Base-by-base conservation (phyloP, 2,888 invertebrate genomes). In the Stenolophus ochropezus region DNA sequence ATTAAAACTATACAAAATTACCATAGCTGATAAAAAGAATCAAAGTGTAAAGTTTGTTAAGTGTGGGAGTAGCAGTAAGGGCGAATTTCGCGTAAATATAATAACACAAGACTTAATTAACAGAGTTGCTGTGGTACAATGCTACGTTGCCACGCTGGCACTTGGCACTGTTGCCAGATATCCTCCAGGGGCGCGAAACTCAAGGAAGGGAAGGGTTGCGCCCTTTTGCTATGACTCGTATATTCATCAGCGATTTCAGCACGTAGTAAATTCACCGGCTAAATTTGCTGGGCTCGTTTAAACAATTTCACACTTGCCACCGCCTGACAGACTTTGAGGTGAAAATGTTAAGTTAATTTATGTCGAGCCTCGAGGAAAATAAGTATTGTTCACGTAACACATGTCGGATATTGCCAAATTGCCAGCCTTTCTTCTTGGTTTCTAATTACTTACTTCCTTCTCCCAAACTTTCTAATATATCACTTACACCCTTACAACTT, bases 201-300 rank as follows among this genome's bases (percentile, higher is more conserved):
- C 47, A 47, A 47, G 53, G 33, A 42, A 47, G 53, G n/a, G n/a
- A 53, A 53, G 51, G 53, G 51, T 27, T 75, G 53, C 25, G 51
- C 75, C 75, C 75, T 51, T 75, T 53, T 25, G 8, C 75, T 71
- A 71, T 71, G 71, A 42, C 75, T 76, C 76, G 76, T 76, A 76
- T 76, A 76, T 76, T 76, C 56, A 53, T 56, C 76, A 76, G 21
- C 58, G 76, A 56, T 76, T 76, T 58, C 58, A 76, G 27, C 76
- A 76, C 75, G 42, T 58, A 49, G 58, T 56, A 27, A 76, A 76
- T 75, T 51, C 27, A 18, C 18, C 25, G 75, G 25, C 25, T 75
- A 75, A 75, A 75, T 58, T 76, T 76, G 53, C 23, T 47, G 49
- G 49, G 27, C 76, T 8, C 56, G 75, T 56, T 73, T 56, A 56